Percentiles rank a stretch among this genome's conserved stretches.
Evolutionary conservation across 64 coral and sea anemone genomes (phyloP).

Genomic region (Pocillopora damicornis): DNA sequence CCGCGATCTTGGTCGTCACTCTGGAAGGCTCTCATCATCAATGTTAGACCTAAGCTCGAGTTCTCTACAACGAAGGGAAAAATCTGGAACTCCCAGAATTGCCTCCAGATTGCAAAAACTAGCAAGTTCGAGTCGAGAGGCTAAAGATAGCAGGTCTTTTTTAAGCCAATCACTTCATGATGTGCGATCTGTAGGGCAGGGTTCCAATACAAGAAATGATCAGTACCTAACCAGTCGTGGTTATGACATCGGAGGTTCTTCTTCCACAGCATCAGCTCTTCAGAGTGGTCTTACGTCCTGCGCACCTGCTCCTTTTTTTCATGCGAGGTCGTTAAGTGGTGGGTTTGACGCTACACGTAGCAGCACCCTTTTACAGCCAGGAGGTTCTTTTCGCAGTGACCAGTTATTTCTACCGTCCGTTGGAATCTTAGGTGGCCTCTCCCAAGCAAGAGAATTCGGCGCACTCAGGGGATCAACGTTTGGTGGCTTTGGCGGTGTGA

Average conservation of each 20-base stretch:
- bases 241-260: neutral
- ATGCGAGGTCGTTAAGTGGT: neutral
- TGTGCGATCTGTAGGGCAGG: neutral
- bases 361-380: neutral
- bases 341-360: neutral
- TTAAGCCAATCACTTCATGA: conserved; percentile 3
- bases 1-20: neutral
- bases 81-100: neutral
- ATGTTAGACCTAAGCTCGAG: conserved; percentile 3
- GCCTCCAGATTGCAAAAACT: neutral
- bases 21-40: neutral
- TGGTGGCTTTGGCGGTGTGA: neutral
- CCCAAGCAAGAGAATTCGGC: neutral
- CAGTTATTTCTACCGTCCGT: conserved; percentile 17
- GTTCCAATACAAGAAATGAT: neutral
- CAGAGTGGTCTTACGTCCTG: neutral
- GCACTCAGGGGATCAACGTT: neutral
- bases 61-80: neutral
- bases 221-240: neutral
- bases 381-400: neutral
- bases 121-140: neutral
- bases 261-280: neutral
- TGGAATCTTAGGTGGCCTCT: conserved; percentile 27
- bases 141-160: neutral
- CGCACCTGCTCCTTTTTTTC: neutral